Evolutionary conservation across 2,797 vertebrate genomes (phyloP), one percentile per base, ranked within the genome.

Genomic region (Channallabes apus): DNA sequence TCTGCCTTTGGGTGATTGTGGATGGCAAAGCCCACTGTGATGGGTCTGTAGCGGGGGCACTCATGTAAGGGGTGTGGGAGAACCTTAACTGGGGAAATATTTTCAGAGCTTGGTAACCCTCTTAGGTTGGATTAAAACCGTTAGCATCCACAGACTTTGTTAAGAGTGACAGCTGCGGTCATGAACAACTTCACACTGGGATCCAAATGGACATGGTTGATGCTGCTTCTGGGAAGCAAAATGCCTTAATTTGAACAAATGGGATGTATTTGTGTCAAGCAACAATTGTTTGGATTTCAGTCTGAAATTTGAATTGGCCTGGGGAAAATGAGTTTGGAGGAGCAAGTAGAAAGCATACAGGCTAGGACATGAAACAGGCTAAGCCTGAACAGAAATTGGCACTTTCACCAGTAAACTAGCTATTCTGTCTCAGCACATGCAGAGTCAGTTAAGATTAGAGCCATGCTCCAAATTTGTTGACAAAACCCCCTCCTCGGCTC

Each of bases 231-330:
- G 62, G 61, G 14, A 17, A 82, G 67, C 15, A 72, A 83, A 83
- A 90, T 88, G 67, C 86, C 84, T 88, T 90, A 87, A 90, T 90
- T 90, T 89, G 89, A 87, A 89, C 88, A 88, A 90, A 91, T 89
- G 82, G 62, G 84, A 90, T 82, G 82, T 62, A 86, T 89, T 84
- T 81, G 80, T 86, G 88, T 91, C 88, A 82, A 89, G 88, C 84
- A 80, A 82, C 87, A 88, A 86, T 86, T 90, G 89, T 88, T 86
- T 84, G 80, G 65, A 76, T 86, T 86, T 84, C 46, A 65, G 80
- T 82, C 77, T 67, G 41, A 85, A 86, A 88, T 88, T 86, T 86
- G 67, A 85, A 86, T 84, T 86, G 78, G 64, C 46, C 83, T 82
- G 65, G 15, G 56, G 77, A 86, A 89, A 85, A 88, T 81, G 38